Percentiles rank a stretch among this genome's conserved stretches.
phyloP scores from a whole-genome alignment of 2,888 invertebrate genomes.

The Amorpha juglandis region DNA sequence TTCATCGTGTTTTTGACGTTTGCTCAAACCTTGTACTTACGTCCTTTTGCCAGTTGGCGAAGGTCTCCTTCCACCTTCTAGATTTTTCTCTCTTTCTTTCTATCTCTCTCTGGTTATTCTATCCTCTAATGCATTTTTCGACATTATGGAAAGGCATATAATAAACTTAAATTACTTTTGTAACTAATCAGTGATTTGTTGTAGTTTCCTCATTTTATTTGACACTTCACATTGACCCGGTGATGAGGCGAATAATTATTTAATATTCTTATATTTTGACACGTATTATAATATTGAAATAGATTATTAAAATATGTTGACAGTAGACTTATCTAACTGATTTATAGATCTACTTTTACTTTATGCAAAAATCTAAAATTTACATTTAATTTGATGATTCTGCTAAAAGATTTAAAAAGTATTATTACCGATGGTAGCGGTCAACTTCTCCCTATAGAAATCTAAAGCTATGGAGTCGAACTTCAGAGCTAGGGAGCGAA shows the following conservation, averaged over 20 bases:
- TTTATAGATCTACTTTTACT: too few species aligned
- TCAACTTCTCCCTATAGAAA: conserved; percentile 52
- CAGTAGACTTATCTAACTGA: too few species aligned
- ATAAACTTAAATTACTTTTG: neutral
- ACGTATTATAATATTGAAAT: neutral
- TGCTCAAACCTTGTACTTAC: too few species aligned
- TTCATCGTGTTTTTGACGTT: too few species aligned
- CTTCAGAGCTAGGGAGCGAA: conserved; percentile 66
- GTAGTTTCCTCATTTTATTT: neutral
- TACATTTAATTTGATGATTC: too few species aligned
- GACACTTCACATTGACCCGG: neutral
- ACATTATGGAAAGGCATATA: neutral
- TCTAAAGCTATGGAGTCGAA: conserved; percentile 69
- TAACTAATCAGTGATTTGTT: neutral
- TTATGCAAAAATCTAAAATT: too few species aligned
- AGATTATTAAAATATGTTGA: too few species aligned
- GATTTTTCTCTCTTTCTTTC: too few species aligned
- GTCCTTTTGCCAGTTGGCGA: too few species aligned
- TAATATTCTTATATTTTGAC: neutral
- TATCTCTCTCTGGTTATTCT: too few species aligned
- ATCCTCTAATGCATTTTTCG: too few species aligned
- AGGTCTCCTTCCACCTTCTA: too few species aligned
- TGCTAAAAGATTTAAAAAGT: neutral
- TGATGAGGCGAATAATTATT: neutral
- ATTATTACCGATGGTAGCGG: conserved; percentile 47